Base-by-base conservation (phyloP, 1,140 invertebrate genomes). In the Drosophila santomea region DNA sequence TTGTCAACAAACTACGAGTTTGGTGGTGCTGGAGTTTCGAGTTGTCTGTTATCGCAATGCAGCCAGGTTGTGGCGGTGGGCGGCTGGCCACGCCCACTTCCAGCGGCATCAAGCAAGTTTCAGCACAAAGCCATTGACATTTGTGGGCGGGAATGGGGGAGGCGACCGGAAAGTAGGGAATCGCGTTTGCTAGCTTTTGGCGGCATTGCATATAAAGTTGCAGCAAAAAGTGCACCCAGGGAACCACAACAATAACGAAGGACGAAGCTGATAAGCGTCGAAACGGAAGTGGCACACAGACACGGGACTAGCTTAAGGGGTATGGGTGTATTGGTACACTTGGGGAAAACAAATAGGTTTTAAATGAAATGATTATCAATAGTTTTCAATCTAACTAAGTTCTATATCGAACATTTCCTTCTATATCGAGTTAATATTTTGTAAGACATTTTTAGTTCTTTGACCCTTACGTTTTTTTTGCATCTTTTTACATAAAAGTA, bases 41-140 rank as follows among this genome's bases (percentile, higher is more conserved):
- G 20, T 54, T 78, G 54, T 77, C 55, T 85, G 67, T 85, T 85
- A 85, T 85, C 81, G 81, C 77, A 74, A 67, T 80, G 77, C 63
- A 51, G 38, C 43, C 81, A 84, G 81, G 68, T 66, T 20, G 17
- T 50, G 63, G 50, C 35, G 39, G 10, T 23, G 25, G 36, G 51
- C 4, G 25, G 28, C 7, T 25, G 23, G 56, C 51, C 74, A 81
- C 74, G 55, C 67, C 61, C 63, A 39, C 69, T 23, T 63, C 14
- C 7, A 67, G 50, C 50, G 58, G 44, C 56, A 50, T 47, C 36
- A 41, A 35, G 44, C 52, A 80, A 84, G 68, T 68, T 54, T 51
- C 71, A 77, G 83, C 68, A 80, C 80, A 62, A 85, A 78, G 81
- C 76, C 76, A 69, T 72, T 83, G 80, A 83, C 80, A 79, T 75